Evolutionary conservation across 2,888 invertebrate species (phyloP).

Genomic region (Tenthredo scrophulariae): DNA sequence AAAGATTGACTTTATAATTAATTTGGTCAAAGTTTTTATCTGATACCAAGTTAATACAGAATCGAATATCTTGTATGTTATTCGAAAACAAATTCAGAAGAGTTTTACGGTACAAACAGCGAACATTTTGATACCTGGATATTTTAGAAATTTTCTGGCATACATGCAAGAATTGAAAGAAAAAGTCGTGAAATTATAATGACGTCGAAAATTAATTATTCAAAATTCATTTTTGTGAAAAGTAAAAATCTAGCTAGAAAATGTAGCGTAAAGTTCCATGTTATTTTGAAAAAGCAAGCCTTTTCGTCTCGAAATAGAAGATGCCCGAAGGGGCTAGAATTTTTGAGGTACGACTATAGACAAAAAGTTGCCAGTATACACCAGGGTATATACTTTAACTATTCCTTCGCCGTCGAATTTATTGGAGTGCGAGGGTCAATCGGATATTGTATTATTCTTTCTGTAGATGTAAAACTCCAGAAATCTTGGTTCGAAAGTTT

Average conservation of each 20-base stretch:
- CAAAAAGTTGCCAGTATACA: background rate
- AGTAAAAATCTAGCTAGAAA: background rate
- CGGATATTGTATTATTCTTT: background rate
- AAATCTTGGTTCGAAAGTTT: background rate
- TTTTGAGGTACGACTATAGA: background rate
- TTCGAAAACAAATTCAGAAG: background rate
- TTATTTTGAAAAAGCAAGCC: background rate
- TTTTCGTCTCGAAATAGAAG: background rate
- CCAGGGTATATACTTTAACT: background rate
- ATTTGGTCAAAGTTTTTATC: background rate
- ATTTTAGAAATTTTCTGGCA: background rate
- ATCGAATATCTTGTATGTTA: background rate
- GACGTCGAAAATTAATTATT: background rate
- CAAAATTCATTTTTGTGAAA: background rate
- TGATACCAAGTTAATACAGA: background rate
- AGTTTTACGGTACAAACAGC: background rate
- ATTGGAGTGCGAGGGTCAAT: background rate
- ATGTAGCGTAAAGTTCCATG: background rate
- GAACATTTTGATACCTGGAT: background rate
- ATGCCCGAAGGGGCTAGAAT: background rate
- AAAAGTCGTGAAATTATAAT: background rate
- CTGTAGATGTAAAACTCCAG: background rate
- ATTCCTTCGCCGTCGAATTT: background rate
- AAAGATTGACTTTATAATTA: background rate
- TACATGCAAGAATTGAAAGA: background rate